A percentile compares a stretch with the other conserved stretches of the same genome.
Conservation (phyloP, 2,888 invertebrate genomes). For the Hylaea fasciaria region DNA sequence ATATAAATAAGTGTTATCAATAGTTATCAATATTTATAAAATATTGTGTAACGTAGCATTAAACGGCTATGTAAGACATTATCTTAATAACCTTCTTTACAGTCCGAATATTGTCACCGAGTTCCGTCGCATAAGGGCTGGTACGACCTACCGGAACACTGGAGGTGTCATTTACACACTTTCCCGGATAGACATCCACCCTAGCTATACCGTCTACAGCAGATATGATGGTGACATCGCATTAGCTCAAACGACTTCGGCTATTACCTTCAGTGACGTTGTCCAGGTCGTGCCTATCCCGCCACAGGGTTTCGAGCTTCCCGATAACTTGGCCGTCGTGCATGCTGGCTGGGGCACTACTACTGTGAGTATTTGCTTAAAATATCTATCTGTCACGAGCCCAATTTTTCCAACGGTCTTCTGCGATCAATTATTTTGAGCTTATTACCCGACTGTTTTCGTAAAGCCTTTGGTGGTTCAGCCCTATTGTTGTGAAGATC, state of each 20-base stretch:
- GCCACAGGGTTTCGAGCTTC: conserved; percentile 34
- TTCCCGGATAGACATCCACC: conserved; percentile 48
- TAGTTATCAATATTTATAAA: too few relatives aligned
- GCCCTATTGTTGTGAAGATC: too few relatives aligned
- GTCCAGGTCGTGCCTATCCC: conserved; percentile 43
- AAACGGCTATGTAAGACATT: too few relatives aligned
- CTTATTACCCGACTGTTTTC: too few relatives aligned
- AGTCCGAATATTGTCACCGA: conserved; percentile 1
- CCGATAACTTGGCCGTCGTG: conserved; percentile 44
- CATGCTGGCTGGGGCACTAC: conserved; percentile 52
- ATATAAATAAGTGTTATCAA: too few relatives aligned
- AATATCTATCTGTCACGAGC: background rate
- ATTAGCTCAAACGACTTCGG: background rate
- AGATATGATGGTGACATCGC: conserved; percentile 21
- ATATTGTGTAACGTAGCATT: too few relatives aligned
- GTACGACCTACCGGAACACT: conserved; percentile 55
- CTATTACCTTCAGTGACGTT: conserved; percentile 34
- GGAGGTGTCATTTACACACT: conserved; percentile 59
- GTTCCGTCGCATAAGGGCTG: conserved; percentile 63
- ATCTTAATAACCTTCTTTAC: background rate
- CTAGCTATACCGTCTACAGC: background rate
- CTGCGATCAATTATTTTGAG: too few relatives aligned
- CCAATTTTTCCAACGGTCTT: background rate
- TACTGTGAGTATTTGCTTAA: conserved; percentile 43
- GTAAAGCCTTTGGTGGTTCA: too few relatives aligned